Percentiles rank a stretch among this genome's conserved stretches.
These are phyloP conservation scores for Orestias chungarensis DNA, from an alignment of 2,797 vertebrate species.

Conservation along the genomic window DNA sequence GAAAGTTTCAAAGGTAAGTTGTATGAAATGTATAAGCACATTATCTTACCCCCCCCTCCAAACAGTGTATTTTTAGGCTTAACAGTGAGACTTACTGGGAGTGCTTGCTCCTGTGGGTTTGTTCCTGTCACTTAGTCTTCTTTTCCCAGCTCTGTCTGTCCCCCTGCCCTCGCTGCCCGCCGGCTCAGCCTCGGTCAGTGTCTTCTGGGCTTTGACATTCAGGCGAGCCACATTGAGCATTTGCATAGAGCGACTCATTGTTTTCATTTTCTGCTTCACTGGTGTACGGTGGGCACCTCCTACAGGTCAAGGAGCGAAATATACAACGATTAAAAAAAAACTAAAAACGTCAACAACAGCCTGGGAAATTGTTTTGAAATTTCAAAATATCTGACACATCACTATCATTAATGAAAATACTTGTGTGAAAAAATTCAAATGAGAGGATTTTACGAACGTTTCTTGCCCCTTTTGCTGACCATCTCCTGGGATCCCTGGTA, in stretches of 20 bases:
- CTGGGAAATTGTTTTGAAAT: background rate
- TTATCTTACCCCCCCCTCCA: background rate
- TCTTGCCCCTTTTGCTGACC: conserved; percentile 73
- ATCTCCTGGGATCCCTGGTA: conserved; percentile 82
- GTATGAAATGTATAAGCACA: background rate
- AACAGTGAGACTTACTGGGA: conserved; percentile 72
- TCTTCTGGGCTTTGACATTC: conserved; percentile 93
- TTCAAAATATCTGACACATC: background rate
- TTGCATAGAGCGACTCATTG: conserved; percentile 95
- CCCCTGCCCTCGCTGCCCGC: conserved; percentile 63
- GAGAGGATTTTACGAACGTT: conserved; percentile 73
- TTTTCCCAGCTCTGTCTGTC: conserved; percentile 67
- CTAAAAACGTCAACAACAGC: background rate
- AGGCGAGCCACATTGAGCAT: conserved; percentile 95
- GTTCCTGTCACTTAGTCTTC: conserved; percentile 75
- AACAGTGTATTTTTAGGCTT: background rate
- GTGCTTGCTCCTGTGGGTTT: conserved; percentile 50
- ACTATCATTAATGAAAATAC: background rate
- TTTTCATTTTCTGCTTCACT: conserved; percentile 96
- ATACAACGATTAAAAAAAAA: background rate
- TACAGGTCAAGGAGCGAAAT: conserved; percentile 56
- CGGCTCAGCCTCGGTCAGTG: conserved; percentile 80
- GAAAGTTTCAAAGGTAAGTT: background rate
- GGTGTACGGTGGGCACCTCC: conserved; percentile 91
- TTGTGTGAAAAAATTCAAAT: background rate